Conservation (phyloP, 1,140 invertebrate genomes). For the Leucophenga varia region DNA sequence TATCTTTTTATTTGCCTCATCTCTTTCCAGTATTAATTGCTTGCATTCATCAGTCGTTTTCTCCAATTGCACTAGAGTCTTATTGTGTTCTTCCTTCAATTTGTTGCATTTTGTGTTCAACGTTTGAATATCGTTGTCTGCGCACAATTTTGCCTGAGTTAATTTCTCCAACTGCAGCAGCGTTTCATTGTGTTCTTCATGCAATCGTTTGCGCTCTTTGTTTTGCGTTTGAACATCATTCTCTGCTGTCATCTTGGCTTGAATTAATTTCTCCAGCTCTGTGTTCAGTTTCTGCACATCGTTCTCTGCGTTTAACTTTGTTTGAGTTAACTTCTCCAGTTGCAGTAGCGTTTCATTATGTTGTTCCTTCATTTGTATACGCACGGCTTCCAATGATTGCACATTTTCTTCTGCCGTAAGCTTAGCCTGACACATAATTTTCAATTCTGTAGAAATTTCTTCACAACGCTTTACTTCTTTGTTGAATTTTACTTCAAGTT, state of each 20-base stretch:
- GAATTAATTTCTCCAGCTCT: not conserved
- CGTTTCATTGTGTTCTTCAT: not conserved
- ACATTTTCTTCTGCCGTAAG: too few species aligned
- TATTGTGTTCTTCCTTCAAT: slow-evolving; percentile 1
- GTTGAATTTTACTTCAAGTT: too few species aligned
- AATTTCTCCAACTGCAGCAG: not conserved
- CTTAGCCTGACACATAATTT: too few species aligned
- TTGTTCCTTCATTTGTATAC: too few species aligned
- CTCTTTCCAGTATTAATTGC: too few species aligned
- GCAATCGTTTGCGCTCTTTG: not conserved
- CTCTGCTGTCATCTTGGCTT: not conserved
- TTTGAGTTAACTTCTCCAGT: not conserved
- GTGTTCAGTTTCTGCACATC: not conserved
- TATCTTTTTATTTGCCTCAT: too few species aligned
- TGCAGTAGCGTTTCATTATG: not conserved
- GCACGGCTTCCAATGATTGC: too few species aligned
- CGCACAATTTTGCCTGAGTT: not conserved
- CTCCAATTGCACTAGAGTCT: slow-evolving; percentile 5
- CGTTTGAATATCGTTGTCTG: not conserved
- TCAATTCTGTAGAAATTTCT: too few species aligned
- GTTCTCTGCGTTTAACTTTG: not conserved
- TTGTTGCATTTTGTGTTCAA: not conserved
- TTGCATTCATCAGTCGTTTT: slow-evolving; percentile 11
- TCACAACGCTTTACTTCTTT: too few species aligned
- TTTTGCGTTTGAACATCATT: not conserved